Evolutionary conservation across 2,113 vertebrate genomes (phyloP), one percentile per base, ranked within the genome.

Genomic region (Ictidomys tridecemlineatus): DNA sequence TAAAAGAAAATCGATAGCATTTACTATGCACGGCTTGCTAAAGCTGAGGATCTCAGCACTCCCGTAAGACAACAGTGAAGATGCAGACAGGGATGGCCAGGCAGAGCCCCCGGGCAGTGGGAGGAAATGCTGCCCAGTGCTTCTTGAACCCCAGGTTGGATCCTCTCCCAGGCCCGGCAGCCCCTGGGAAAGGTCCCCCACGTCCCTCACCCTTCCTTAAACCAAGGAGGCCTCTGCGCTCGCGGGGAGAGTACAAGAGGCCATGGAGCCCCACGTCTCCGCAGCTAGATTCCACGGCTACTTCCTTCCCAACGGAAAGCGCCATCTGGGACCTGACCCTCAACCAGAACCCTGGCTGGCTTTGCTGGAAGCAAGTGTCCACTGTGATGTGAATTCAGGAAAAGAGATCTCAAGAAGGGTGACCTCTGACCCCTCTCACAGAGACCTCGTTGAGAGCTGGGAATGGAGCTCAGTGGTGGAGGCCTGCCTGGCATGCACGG

Each of bases 1-100:
- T 87, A 97, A 95, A 94, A 77, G 92, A 74, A 93, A 96, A 97
- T 96, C 96, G 90, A 87, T 96, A 90, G 85, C 5, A 0, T 85
- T 97, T 95, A 89, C 90, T 56, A n/a, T 92, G 93, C 9, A 0
- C 1, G 39, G 95, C 72, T 77, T 58, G 90, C 90, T 85, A 87
- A 87, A 92, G 67, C 65, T 3, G 30, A 72, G 86, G 56, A 88
- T 82, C 79, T 70, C 0, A 0, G 48, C 11, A 24, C 42, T 94
- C 63, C 11, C 22, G 17, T 32, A 63, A 96, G 51, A 87, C 58
- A 48, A 83, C 2, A 30, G 56, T 72, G 10, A 34, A 39, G 48
- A 70, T 42, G 7, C 61, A 39, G 79, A 24, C 4, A 2, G 24
- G 4, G 37, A 53, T 53, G 58, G 61, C 0, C 1, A n/a, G 0